Conservation (phyloP, 1,140 invertebrate species). For the Teleopsis dalmanni region DNA sequence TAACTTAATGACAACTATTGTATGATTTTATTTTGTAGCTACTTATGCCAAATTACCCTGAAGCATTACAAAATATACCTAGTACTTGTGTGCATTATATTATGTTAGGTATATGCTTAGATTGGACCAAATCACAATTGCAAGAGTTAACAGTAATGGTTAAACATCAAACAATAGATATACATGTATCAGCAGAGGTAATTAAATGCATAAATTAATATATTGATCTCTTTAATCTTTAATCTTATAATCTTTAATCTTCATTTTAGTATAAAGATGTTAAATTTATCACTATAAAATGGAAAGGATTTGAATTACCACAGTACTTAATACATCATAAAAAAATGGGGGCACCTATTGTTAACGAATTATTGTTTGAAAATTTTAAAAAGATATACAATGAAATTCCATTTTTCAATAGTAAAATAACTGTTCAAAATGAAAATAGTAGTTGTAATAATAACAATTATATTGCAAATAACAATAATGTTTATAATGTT, state of each 20-base stretch:
- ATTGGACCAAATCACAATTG: constrained; percentile 28
- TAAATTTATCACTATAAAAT: constrained; percentile 34
- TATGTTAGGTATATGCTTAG: constrained; percentile 32
- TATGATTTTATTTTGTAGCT: constrained; percentile 23
- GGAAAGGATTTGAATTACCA: constrained; percentile 32
- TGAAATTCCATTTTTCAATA: constrained; percentile 1
- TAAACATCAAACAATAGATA: constrained; percentile 23
- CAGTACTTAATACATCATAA: constrained; percentile 36
- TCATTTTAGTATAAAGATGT: constrained; percentile 21
- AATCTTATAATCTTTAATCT: neutral
- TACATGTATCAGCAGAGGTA: constrained; percentile 20
- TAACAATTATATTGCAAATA: constrained; percentile 6
- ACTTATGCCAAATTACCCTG: constrained; percentile 31
- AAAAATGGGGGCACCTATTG: constrained; percentile 29
- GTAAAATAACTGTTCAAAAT: constrained; percentile 2
- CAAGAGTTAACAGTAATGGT: constrained; percentile 22
- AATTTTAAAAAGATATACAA: constrained; percentile 36
- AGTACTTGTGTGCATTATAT: constrained; percentile 31
- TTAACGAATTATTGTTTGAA: constrained; percentile 28
- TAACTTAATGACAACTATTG: too few relatives aligned
- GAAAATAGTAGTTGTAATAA: constrained; percentile 8
- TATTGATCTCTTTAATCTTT: neutral
- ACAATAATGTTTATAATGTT: too few relatives aligned
- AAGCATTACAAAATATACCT: constrained; percentile 27
- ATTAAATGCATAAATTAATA: constrained; percentile 2